phyloP scores from a whole-genome alignment of 30 jellyfish, hydroid and myxozoan genomes.

The Aurelia aurita complex sp. Pacific region DNA sequence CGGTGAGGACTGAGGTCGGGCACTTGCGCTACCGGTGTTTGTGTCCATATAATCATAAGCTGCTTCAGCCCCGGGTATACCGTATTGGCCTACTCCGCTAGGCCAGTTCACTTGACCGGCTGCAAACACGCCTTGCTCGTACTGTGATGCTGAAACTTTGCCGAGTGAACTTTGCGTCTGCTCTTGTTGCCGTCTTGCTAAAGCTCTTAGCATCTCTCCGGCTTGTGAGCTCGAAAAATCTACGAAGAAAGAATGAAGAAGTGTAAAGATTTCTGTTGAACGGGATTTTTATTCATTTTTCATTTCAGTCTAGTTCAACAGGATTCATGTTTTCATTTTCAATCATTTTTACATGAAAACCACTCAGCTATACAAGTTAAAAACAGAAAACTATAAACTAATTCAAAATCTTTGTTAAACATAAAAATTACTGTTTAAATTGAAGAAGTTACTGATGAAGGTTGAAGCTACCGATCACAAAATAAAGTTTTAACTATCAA shows the following conservation, averaged over 20 bases:
- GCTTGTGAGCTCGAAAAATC: conserved; percentile 89
- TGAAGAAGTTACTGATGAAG: too few relatives aligned
- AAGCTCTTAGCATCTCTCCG: conserved; percentile 87
- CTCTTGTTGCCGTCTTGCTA: conserved; percentile 96
- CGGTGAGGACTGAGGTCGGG: conserved; percentile 62
- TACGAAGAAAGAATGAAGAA: not conserved
- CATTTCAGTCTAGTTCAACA: too few relatives aligned
- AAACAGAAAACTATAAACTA: too few relatives aligned
- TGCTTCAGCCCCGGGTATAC: conserved; percentile 55
- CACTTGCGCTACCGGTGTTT: conserved; percentile 26
- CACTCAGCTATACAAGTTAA: too few relatives aligned
- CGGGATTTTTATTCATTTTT: too few relatives aligned
- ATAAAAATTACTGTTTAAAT: too few relatives aligned
- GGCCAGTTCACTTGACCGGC: conserved; percentile 58
- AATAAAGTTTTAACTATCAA: too few relatives aligned
- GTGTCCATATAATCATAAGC: conserved; percentile 38
- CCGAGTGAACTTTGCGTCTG: conserved; percentile 44
- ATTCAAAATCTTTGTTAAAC: too few relatives aligned
- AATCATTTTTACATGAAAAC: too few relatives aligned
- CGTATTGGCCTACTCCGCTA: conserved; percentile 36
- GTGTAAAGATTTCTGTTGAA: not conserved
- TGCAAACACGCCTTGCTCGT: conserved; percentile 46
- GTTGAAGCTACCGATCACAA: too few relatives aligned
- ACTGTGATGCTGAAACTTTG: conserved; percentile 45
- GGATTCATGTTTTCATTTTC: too few relatives aligned